Percentiles rank a stretch among this genome's conserved stretches.
phyloP scores from a whole-genome alignment of 1,140 invertebrate genomes.

The Portunus trituberculatus region DNA sequence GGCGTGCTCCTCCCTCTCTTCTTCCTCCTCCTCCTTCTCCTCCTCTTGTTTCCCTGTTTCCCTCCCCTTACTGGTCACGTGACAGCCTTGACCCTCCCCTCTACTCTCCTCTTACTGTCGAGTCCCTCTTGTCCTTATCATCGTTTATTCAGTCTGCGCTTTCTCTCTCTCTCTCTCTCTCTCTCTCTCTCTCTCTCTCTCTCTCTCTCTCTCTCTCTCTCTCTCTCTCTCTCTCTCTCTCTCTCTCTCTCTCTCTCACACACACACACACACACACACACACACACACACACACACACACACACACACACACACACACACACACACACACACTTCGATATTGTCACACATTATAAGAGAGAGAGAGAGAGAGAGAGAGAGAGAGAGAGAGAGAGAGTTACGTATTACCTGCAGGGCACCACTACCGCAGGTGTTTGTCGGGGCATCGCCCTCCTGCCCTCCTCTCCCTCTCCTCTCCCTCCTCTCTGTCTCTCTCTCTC shows the following conservation, averaged over 20 bases:
- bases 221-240: constrained; percentile 38
- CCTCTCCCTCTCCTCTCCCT: not conserved
- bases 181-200: constrained; percentile 28
- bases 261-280: not conserved
- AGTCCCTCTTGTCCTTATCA: not conserved
- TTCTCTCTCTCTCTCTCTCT: not conserved
- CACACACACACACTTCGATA: constrained; percentile 45
- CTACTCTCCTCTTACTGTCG: not conserved
- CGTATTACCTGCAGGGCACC: not conserved
- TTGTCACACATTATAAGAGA: no score
- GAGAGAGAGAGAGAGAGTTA: no score
- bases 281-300: not conserved
- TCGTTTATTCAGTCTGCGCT: not conserved
- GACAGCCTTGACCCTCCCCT: no score
- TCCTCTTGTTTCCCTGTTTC: no score
- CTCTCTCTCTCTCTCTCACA: not conserved
- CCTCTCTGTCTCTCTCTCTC: not conserved
- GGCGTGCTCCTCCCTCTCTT: no score
- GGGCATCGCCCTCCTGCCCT: not conserved
- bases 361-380: no score
- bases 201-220: no score
- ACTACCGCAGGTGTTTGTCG: not conserved
- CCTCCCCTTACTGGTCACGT: no score
- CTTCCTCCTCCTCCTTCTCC: no score
- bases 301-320: constrained; percentile 26